phyloP scores from a whole-genome alignment of 2,797 vertebrate species.

The Sus cebifrons region DNA sequence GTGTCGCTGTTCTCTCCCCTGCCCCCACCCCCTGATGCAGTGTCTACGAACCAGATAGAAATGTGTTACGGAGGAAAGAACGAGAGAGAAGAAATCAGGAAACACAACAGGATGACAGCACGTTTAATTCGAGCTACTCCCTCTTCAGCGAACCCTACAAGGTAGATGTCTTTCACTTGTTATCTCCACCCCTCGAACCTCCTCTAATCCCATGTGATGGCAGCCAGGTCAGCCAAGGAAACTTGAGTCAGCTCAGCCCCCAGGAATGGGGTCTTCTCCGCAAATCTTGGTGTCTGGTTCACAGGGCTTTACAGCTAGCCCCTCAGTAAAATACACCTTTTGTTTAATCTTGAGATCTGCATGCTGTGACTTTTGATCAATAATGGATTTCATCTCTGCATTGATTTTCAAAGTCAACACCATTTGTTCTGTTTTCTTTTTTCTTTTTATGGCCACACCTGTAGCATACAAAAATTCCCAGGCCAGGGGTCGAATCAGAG shows the following conservation, averaged over 20 bases:
- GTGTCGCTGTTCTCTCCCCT: conserved; percentile 73
- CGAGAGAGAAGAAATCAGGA: conserved; percentile 93
- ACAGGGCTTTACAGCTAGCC: not conserved
- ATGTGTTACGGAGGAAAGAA: conserved; percentile 91
- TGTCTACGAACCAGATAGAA: conserved; percentile 92
- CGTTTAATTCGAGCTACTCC: conserved; percentile 90
- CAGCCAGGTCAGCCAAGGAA: not conserved
- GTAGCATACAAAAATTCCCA: no score
- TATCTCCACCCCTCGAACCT: not conserved
- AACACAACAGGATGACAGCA: conserved; percentile 90
- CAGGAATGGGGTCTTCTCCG: no score
- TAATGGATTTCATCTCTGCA: conserved; percentile 43
- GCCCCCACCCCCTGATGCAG: conserved; percentile 85
- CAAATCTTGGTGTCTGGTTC: not conserved
- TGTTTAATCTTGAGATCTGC: not conserved
- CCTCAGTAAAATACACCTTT: not conserved
- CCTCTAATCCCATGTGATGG: no score
- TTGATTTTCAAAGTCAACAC: conserved; percentile 70
- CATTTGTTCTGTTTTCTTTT: conserved; percentile 57
- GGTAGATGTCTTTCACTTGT: conserved; percentile 87
- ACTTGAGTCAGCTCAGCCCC: not conserved
- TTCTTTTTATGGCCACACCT: no score
- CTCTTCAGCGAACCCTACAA: conserved; percentile 94
- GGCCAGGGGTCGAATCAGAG: no score
- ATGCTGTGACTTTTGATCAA: conserved; percentile 63